A percentile compares a stretch with the other conserved stretches of the same genome.
These are phyloP conservation scores for Erebia epiphron DNA, from an alignment of 2,888 invertebrate genomes.

Conservation along the genomic window DNA sequence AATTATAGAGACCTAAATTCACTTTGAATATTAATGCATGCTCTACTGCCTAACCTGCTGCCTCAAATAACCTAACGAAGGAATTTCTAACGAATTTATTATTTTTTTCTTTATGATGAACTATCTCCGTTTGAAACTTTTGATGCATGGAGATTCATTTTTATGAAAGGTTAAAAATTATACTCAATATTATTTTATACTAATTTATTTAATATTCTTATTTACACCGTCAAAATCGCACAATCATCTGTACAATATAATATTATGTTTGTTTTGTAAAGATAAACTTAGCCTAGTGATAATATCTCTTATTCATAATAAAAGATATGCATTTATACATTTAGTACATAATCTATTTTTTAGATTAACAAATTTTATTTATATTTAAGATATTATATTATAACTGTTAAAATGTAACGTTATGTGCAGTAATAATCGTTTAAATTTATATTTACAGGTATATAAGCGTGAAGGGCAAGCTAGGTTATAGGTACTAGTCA, in stretches of 20 bases:
- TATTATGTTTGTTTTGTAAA: slow-evolving; percentile 41
- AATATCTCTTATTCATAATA: slow-evolving; percentile 72
- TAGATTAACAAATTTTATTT: slow-evolving; percentile 62
- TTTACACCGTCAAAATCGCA: slow-evolving; percentile 76
- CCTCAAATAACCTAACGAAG: too few relatives aligned
- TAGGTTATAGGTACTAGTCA: slow-evolving; percentile 44
- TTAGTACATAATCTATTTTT: slow-evolving; percentile 53
- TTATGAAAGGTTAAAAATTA: slow-evolving; percentile 39
- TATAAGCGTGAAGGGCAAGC: slow-evolving; percentile 78
- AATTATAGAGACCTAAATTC: too few relatives aligned
- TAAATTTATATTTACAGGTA: slow-evolving; percentile 64
- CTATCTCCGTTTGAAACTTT: too few relatives aligned
- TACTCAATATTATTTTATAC: slow-evolving; percentile 60
- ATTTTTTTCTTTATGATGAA: too few relatives aligned
- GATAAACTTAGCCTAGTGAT: slow-evolving; percentile 58
- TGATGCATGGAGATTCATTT: not conserved
- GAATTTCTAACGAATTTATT: too few relatives aligned
- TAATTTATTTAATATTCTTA: slow-evolving; percentile 75
- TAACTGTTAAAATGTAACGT: slow-evolving; percentile 54
- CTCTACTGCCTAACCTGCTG: too few relatives aligned
- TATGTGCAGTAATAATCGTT: slow-evolving; percentile 69
- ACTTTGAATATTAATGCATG: too few relatives aligned
- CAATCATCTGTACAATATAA: slow-evolving; percentile 69
- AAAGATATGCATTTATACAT: slow-evolving; percentile 72
- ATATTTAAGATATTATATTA: slow-evolving; percentile 61